Evolutionary conservation across 2,113 vertebrate species (phyloP).

Genomic region (Probosciger aterrimus): DNA sequence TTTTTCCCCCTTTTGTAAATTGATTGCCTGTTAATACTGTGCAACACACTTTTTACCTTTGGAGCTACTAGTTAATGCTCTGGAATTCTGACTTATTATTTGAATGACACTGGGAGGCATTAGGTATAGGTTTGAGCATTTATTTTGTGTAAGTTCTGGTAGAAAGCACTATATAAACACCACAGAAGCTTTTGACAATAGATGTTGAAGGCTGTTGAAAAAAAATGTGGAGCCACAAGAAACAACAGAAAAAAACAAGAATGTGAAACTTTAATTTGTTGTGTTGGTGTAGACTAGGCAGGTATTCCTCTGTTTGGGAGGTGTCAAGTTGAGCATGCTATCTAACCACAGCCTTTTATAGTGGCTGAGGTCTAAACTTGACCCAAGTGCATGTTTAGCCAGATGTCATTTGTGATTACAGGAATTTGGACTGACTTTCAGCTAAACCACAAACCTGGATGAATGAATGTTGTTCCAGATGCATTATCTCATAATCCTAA

Average conservation of each 20-base stretch:
- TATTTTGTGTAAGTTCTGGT: not conserved
- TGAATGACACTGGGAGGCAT: not conserved
- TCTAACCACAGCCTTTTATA: conserved; percentile 14
- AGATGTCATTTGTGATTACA: conserved; percentile 40
- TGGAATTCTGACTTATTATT: not conserved
- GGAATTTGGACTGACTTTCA: conserved; percentile 42
- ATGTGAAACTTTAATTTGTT: not conserved
- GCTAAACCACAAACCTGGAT: conserved; percentile 58
- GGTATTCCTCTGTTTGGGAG: not conserved
- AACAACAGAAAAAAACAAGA: not conserved
- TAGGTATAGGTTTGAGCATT: not conserved
- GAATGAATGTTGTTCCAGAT: conserved; percentile 63
- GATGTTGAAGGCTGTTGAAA: not conserved
- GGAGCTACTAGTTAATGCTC: not conserved
- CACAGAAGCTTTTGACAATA: not conserved
- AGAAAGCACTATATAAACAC: not conserved
- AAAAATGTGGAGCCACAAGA: not conserved
- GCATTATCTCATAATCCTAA: conserved; percentile 67
- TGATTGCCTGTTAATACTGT: not conserved
- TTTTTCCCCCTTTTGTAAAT: not conserved
- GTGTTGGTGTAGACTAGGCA: not conserved
- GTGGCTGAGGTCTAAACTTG: conserved; percentile 44
- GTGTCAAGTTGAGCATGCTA: not conserved
- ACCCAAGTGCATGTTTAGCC: conserved; percentile 48
- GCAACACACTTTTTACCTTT: not conserved